Conservation (phyloP, 2,888 invertebrate species). For the Neocrepidodera transversa region DNA sequence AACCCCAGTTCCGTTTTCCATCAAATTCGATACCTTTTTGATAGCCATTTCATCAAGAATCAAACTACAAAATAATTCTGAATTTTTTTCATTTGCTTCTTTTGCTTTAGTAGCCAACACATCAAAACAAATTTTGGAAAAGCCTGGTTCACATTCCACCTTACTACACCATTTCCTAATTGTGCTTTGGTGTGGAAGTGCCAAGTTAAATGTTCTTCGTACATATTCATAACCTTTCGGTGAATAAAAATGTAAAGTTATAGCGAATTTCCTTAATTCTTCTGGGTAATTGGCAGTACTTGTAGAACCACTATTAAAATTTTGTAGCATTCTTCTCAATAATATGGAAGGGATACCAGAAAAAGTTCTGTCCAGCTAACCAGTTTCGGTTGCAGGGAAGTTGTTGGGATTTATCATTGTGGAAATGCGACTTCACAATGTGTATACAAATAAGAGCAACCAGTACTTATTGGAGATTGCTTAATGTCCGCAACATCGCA, state of each 20-base stretch:
- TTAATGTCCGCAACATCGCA: no score
- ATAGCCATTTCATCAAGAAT: slow-evolving; percentile 42
- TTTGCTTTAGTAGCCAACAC: slow-evolving; percentile 19
- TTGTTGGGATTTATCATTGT: no score
- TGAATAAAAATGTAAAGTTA: no score
- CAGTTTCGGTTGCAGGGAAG: no score
- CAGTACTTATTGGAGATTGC: no score
- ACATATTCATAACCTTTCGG: no score
- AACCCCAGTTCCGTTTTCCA: slow-evolving; percentile 34
- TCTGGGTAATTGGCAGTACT: no score
- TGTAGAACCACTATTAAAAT: neutral
- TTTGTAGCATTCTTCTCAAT: neutral
- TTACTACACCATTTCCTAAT: slow-evolving; percentile 26
- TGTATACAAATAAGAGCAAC: no score
- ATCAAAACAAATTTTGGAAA: neutral
- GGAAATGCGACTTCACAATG: no score
- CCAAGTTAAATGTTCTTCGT: slow-evolving; percentile 17
- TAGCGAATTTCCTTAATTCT: no score
- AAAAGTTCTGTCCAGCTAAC: neutral
- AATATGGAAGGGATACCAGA: neutral
- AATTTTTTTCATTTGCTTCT: neutral
- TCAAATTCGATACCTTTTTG: slow-evolving; percentile 39
- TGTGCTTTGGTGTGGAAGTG: slow-evolving; percentile 19
- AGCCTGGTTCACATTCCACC: neutral
- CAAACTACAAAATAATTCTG: slow-evolving; percentile 33